phyloP scores from a whole-genome alignment of 2,797 vertebrate species.

The Nasua narica region DNA sequence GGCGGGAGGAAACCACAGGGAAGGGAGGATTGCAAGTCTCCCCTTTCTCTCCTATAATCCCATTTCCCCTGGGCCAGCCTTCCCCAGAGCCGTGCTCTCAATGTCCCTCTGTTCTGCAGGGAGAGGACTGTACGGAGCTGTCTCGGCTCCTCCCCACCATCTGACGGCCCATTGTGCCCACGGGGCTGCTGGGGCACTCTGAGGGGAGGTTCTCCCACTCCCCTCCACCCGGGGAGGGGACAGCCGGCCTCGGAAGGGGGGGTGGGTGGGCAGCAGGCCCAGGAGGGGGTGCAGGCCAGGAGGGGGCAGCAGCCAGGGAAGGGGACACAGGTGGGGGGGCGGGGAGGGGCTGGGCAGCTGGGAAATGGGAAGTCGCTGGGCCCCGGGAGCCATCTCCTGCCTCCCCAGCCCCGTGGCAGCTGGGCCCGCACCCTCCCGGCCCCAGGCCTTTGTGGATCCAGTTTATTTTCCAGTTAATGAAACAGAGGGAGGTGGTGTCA shows the following conservation, averaged over 20 bases:
- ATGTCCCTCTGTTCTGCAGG: not conserved
- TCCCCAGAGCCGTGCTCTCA: not conserved
- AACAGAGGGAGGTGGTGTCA: not conserved
- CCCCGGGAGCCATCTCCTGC: not conserved
- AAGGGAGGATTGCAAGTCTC: not conserved
- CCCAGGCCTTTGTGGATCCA: conserved; percentile 25
- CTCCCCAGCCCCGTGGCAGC: not conserved
- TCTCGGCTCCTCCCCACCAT: conserved; percentile 9
- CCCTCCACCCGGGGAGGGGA: not conserved
- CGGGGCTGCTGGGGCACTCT: not conserved
- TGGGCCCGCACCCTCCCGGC: not conserved
- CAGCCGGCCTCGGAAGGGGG: not conserved
- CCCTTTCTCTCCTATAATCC: not conserved
- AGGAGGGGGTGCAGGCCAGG: not conserved
- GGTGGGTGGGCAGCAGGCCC: no score
- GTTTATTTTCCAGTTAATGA: conserved; percentile 58
- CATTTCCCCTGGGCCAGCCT: not conserved
- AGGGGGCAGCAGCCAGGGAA: not conserved
- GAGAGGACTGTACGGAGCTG: not conserved
- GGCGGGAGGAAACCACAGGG: not conserved
- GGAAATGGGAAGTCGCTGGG: not conserved
- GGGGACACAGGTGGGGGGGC: not conserved
- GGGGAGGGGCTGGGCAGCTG: not conserved
- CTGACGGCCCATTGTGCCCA: conserved; percentile 20
- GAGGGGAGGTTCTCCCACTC: not conserved